Evolutionary conservation across 2,113 vertebrate species (phyloP), one percentile per base, ranked within the genome.

Genomic region (Calcarius ornatus): DNA sequence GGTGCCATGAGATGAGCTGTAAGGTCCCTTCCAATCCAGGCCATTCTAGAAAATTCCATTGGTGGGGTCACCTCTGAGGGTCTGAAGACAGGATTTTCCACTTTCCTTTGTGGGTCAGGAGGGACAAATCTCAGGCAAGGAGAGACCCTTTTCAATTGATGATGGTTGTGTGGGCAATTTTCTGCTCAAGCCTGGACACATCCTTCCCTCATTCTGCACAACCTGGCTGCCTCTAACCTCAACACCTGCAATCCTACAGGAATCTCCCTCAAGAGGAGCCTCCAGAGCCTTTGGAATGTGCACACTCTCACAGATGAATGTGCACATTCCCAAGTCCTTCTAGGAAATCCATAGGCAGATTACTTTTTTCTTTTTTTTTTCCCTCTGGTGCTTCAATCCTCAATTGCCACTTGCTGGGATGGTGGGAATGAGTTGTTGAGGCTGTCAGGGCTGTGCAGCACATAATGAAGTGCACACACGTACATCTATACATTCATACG

Each of bases 1-100:
- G 1, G 1, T 27, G 40, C 47, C 0, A 22, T 4, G 3, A 2
- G 40, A 31, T 48, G 57, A 10, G 1, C 20, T 88, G 4, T 42
- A 6, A 61, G 3, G 12, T 40, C 48, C 54, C 22, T 56, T 83
- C 25, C 63, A 47, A 28, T 4, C 35, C 40, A 69, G 45, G 8
- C 30, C 40, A 20, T 11, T 5, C 54, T 8, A 25, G 63, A 56
- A n/a, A 48, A 31, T 45, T 43, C 31, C 15, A 6, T 20, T 56
- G 33, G 6, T 54, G 40, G 30, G 8, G 6, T 83, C 21, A 35
- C 27, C 22, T 47, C 45, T 42, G 80, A 69, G 35, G 56, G 16
- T 4, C 38, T 51, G 24, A 28, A 56, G 50, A 37, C 51, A 47
- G 12, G 13, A 43, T 60, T 51, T 92, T 24, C 37, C 28, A 3